Conservation (phyloP, 2,797 vertebrate species). For the Bucorvus abyssinicus region DNA sequence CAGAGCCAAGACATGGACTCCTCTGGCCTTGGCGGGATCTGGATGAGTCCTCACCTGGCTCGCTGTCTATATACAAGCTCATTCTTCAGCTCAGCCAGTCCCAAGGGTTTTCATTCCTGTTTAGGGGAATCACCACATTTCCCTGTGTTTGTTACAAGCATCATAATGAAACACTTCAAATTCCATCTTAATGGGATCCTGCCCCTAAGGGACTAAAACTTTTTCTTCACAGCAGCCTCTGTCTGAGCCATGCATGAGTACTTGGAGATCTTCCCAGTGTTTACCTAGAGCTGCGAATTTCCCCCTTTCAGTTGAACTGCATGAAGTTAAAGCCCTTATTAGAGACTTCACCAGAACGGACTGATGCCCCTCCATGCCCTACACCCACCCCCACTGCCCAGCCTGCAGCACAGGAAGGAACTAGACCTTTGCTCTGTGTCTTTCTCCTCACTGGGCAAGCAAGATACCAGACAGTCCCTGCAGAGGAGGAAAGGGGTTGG, state of each 20-base stretch:
- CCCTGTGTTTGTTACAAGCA: neutral
- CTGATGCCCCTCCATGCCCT: neutral
- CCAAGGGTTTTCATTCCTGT: neutral
- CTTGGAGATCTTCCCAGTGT: neutral
- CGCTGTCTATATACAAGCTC: neutral
- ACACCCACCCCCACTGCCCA: neutral
- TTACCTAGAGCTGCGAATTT: neutral
- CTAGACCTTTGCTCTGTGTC: neutral
- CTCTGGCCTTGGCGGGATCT: neutral
- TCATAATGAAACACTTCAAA: neutral
- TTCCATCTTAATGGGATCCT: neutral
- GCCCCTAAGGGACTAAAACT: neutral
- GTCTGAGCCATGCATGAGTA: neutral
- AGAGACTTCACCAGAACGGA: neutral
- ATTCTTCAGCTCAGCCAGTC: neutral
- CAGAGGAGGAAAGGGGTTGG: neutral
- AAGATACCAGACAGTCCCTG: neutral
- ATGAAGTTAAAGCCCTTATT: neutral
- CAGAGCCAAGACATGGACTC: neutral
- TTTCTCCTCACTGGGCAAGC: neutral
- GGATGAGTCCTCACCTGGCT: neutral
- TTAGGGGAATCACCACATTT: neutral
- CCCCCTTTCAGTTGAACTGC: neutral
- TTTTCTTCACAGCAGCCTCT: neutral
- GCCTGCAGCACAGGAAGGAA: neutral